Evolutionary conservation across 2,113 vertebrate species (phyloP), one percentile per base, ranked within the genome.

Genomic region (Laterallus jamaicensis): DNA sequence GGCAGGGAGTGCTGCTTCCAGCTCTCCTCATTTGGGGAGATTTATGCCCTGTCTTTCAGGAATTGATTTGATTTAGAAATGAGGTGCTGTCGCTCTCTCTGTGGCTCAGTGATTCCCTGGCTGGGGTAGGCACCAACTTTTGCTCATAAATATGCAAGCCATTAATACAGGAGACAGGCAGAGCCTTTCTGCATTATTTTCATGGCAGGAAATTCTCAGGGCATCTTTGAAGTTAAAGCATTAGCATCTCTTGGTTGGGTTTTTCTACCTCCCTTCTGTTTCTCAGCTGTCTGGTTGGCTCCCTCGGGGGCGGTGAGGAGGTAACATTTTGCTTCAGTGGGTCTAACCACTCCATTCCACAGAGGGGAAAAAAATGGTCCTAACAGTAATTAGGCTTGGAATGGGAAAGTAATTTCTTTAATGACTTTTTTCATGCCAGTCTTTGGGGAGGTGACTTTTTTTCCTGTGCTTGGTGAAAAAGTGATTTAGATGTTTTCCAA

Each of bases 341-440:
- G 40, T 83, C 82, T 80, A 82, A 88, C 93, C 80, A 14, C 79
- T 94, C 67, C 44, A 11, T 88, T 88, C 79, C n/a, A 21, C 1
- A 7, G 13, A 56, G 69, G 73, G 22, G 69, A 74, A 69, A 68
- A 55, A 19, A 50, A 17, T 19, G 26, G 67, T 90, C 91, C 80
- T 90, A 40, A 55, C 59, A 77, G 79, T 90, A 95, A 96, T 96
- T 81, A 96, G 77, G 37, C 60, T 91, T 52, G 4, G 9, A 95
- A 91, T 49, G 69, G 70, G 56, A 76, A 42, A 67, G 76, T 95
- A 94, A 95, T 96, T 95, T 94, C 92, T 93, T 62, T 97, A 93
- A 96, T 88, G n/a, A 83, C 82, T 95, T 88, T 76, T 42, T 83
- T 83, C 56, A 1, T 21, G 64, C 47, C 68, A 56, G 94, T 64